Conservation (phyloP, 2,113 vertebrate species). For the Pholis gunnellus region DNA sequence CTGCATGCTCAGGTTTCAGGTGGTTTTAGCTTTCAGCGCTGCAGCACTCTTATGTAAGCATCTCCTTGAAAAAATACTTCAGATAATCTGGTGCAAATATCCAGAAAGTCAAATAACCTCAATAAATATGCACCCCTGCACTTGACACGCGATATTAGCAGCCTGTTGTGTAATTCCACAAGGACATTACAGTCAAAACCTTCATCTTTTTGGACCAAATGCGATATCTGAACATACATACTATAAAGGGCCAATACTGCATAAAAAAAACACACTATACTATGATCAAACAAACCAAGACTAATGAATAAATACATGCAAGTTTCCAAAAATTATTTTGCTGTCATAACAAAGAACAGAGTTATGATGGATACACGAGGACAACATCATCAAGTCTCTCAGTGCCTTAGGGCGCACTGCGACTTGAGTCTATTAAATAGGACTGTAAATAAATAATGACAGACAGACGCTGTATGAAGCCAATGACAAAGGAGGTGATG, state of each 20-base stretch:
- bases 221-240: not conserved
- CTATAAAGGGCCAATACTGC: not conserved
- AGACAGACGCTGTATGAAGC: constrained; percentile 50
- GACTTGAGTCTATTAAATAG: constrained; percentile 45
- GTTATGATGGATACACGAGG: constrained; percentile 28
- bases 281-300: constrained; percentile 25
- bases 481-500: constrained; percentile 34
- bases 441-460: constrained; percentile 66
- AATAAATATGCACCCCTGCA: constrained; percentile 45
- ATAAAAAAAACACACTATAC: not conserved
- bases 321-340: constrained; percentile 33
- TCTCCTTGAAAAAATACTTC: constrained; percentile 24
- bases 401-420: constrained; percentile 17
- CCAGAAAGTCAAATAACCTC: constrained; percentile 46
- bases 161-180: constrained; percentile 40
- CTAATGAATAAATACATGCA: constrained; percentile 46
- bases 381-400: constrained; percentile 20
- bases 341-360: constrained; percentile 45
- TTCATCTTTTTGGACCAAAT: constrained; percentile 35
- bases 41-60: constrained; percentile 34
- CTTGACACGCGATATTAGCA: constrained; percentile 41
- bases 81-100: constrained; percentile 45
- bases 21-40: constrained; percentile 35
- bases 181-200: constrained; percentile 24
- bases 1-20: constrained; percentile 43